Base-by-base conservation (phyloP, 2,888 invertebrate species). In the Pandemis corylana region DNA sequence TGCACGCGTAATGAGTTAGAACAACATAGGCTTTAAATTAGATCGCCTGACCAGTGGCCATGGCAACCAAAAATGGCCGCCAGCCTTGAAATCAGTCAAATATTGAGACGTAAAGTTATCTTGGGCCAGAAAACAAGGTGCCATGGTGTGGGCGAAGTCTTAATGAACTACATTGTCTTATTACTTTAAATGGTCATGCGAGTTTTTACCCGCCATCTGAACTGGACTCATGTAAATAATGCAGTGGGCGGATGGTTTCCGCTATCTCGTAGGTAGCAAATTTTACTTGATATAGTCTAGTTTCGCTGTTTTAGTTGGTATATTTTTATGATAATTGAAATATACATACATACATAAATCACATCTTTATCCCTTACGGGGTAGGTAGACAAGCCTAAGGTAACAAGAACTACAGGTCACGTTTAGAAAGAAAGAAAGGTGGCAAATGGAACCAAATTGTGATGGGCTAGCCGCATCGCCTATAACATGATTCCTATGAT, bases 161-260 rank as follows among this genome's bases (percentile, higher is more conserved):
- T 92, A 92, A 93, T 90, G 90, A 91, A 90, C 86, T 83, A 89
- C 90, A 93, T 93, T 93, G 92, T 94, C 90, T 93, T 93, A 91
- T 90, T 93, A 87, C 93, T 91, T 85, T 86, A 91, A 87, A 91
- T 87, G 93, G 93, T 71, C 77, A 81, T 85, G 85, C 83, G 77
- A 82, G 86, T 87, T 91, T 92, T 91, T 91, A 89, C 84, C 80
- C 80, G 83, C 81, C 51, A 81, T 80, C 84, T 85, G 81, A 82
- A 79, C 84, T 84, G 85, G 87, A 88, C 85, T 85, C 84, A 89
- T 87, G 90, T 89, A 90, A 90, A 89, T 89, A 86, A 81, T 76
- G 68, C 68, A 73, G 93, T 93, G 86, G 93, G 93, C 80, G 89
- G 85, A 80, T 81, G 77, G 83, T 89, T 87, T 90, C 89, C 88